Base-by-base conservation (phyloP, 2,113 vertebrate species). In the Mesocricetus auratus region DNA sequence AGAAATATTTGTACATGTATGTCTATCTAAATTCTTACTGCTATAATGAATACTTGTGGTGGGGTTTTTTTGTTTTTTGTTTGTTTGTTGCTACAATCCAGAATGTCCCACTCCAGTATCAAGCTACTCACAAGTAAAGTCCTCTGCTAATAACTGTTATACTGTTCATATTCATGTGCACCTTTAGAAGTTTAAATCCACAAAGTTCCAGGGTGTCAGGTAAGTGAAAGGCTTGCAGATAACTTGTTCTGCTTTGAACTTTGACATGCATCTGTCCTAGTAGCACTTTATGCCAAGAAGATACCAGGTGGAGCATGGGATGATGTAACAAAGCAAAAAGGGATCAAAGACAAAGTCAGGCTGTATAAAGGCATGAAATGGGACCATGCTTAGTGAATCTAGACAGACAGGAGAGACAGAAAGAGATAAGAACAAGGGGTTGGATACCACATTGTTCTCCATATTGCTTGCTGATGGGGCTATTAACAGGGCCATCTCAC, bases 141-240 rank as follows among this genome's bases (percentile, higher is more conserved):
- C 31, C 19, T 62, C 31, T 47, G 29, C 17, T 5, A 5, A 33
- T 36, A 42, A 21, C 5, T n/a, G 31, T 3, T 33, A 22, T 15
- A 26, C 71, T 87, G 56, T 26, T 90, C 62, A 45, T 12, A 62
- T 64, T 81, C 21, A 47, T 1, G 0, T 26, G 0, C 19, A 53
- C 45, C 9, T 90, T 94, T 47, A 89, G 58, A 94, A 74, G 50
- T 79, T 92, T 97, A 89, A 74, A 90, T 11, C 74, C 78, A 64
- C 78, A 64, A 79, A 87, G 47, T 92, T n/a, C 85, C 45, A 95
- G 85, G 92, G 33, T 69, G 47, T 39, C 31, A 91, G 60, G 71
- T 16, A 21, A 17, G 13, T 0, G 8, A 88, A 26, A 91, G 22
- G n/a, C 1, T 1, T 50, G 89, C 13, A 82, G 6, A 96, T 68